Evolutionary conservation across 2,797 vertebrate species (phyloP), one percentile per base, ranked within the genome.

Genomic region (Bufotes viridis): DNA sequence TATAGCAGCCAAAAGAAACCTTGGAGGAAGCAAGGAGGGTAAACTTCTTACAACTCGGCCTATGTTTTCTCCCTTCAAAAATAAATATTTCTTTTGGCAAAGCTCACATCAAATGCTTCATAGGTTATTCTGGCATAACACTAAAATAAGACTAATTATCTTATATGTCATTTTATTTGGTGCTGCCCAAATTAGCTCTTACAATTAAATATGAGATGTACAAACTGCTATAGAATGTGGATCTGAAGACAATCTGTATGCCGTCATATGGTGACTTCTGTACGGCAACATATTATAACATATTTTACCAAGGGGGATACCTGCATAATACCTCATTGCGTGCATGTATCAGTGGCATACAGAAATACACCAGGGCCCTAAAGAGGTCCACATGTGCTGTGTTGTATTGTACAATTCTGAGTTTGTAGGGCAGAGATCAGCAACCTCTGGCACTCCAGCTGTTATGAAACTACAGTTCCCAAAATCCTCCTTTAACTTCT

Each of bases 11-110:
- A 94, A 93, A 92, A 94, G 93, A 95, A 93, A 95, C 89, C 91
- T 91, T 92, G 90, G 92, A 94, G 93, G 85, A 92, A 88, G 91
- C 90, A 78, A 88, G 88, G 92, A 92, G 90, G 93, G 93, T 94
- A 93, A 93, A 91, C 93, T 93, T 93, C 88, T 24, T 93, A 93
- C 92, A 91, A 91, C 89, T 88, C 92, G 92, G 94, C 90, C 92
- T 91, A 89, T 91, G 93, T 92, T 95, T 94, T 93, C 92, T 82
- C 58, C 84, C 81, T 67, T 24, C 18, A 51, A 94, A 95, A 82
- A 93, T 93, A 95, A 96, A 95, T 95, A 95, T 95, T 95, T 91
- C 91, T 87, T 91, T 96, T 95, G 95, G 95, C 94, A 92, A 88
- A 53, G 65, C 83, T 85, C 24, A 55, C 0, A 79, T 92, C 89